phyloP scores from a whole-genome alignment of 2,888 invertebrate species.

The Erynnis tages region DNA sequence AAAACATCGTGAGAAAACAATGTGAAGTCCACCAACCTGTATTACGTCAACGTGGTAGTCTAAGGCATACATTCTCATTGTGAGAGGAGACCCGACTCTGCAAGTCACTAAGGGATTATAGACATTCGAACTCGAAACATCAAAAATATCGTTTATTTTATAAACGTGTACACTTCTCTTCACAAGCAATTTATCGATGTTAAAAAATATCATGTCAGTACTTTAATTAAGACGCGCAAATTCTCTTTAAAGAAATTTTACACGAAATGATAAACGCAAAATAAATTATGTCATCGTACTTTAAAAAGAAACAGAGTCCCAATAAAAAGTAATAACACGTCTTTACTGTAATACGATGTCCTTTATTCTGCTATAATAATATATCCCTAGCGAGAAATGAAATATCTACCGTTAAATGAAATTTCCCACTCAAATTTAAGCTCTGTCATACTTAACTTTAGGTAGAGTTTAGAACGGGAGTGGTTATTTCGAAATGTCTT shows the following conservation, averaged over 20 bases:
- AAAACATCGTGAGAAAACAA: too few relatives aligned
- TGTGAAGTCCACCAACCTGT: too few relatives aligned
- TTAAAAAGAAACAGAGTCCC: constrained; percentile 8
- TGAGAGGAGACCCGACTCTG: too few relatives aligned
- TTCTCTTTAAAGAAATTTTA: not conserved
- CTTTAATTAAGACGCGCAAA: not conserved
- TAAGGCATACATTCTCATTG: too few relatives aligned
- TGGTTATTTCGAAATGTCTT: constrained; percentile 13
- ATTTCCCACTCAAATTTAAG: constrained; percentile 1
- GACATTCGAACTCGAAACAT: too few relatives aligned
- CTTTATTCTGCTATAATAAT: constrained; percentile 18
- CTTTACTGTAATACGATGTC: constrained; percentile 11
- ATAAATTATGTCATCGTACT: not conserved
- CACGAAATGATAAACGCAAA: too few relatives aligned
- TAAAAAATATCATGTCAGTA: too few relatives aligned
- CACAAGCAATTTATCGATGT: too few relatives aligned
- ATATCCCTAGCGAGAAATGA: constrained; percentile 12
- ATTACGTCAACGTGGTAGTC: too few relatives aligned
- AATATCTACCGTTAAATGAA: constrained; percentile 9
- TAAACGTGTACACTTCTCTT: too few relatives aligned
- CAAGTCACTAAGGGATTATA: too few relatives aligned
- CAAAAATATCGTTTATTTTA: too few relatives aligned
- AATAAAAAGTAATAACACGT: constrained; percentile 18
- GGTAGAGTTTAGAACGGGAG: not conserved
- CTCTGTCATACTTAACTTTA: not conserved